These are phyloP conservation scores for Capromys pilorides DNA, from an alignment of 2,797 vertebrate species.

Conservation along the genomic window DNA sequence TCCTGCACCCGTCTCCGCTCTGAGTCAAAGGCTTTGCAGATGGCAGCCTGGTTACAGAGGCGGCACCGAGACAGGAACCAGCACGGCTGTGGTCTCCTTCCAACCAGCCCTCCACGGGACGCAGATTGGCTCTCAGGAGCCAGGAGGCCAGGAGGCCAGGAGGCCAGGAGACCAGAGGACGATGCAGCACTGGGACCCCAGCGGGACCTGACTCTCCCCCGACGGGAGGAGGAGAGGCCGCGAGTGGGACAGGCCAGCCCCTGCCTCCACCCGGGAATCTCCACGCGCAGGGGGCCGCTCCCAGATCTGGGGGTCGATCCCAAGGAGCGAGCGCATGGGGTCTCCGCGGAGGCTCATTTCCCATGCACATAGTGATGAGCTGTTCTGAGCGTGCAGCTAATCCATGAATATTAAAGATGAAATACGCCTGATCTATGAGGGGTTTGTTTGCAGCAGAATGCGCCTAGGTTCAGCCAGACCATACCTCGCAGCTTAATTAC, in stretches of 20 bases:
- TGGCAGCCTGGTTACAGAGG: accelerated
- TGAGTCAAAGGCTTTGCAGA: accelerated
- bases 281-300: accelerated
- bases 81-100: accelerated
- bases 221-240: background rate
- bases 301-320: accelerated
- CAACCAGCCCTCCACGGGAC: background rate
- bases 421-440: background rate
- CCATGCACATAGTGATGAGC: background rate
- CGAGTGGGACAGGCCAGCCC: accelerated
- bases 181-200: background rate
- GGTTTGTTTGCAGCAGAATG: background rate
- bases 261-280: background rate
- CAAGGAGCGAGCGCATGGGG: accelerated
- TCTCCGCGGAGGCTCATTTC: background rate
- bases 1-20: background rate
- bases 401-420: constrained; percentile 44
- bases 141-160: no score
- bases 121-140: background rate
- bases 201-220: no score
- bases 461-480: background rate
- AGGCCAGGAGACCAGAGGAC: no score
- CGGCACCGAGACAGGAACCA: accelerated
- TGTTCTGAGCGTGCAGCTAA: background rate
- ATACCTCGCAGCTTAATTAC: constrained; percentile 68